Conservation (phyloP, 2,888 invertebrate genomes). For the Boloria selene region DNA sequence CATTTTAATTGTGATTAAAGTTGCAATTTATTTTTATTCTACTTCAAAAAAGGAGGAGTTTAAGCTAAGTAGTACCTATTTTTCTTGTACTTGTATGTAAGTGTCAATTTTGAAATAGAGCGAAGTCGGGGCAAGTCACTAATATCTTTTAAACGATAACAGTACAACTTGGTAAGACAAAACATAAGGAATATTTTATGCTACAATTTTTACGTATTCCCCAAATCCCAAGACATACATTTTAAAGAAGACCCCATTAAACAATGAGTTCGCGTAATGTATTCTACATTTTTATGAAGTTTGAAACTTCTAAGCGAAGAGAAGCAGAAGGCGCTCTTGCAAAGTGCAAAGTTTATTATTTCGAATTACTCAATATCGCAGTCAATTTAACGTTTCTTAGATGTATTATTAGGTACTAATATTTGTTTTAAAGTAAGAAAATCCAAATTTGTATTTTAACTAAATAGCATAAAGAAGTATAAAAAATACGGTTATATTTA, state of each 20-base stretch:
- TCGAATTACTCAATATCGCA: conserved; percentile 30
- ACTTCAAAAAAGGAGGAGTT: no score
- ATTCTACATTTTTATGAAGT: conserved; percentile 40
- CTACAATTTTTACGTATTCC: background rate
- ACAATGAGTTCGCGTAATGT: conserved; percentile 36
- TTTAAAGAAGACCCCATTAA: conserved; percentile 36
- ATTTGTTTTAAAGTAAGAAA: background rate
- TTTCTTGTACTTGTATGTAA: no score
- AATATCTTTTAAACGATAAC: no score
- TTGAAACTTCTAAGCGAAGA: conserved; percentile 36
- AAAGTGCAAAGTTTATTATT: conserved; percentile 35
- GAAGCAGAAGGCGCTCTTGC: conserved; percentile 35
- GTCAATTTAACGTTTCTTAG: conserved; percentile 25
- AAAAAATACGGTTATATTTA: no score
- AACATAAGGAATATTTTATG: background rate
- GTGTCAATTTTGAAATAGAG: no score
- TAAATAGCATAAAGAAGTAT: no score
- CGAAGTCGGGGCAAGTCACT: no score
- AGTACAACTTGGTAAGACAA: no score
- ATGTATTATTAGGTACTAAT: conserved; percentile 6
- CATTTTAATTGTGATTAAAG: no score
- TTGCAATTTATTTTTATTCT: no score
- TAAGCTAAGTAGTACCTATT: no score
- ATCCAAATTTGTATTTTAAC: no score
- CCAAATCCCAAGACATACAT: conserved; percentile 30